Conservation (phyloP, 2,113 vertebrate genomes). For the Nycticebus coucang region DNA sequence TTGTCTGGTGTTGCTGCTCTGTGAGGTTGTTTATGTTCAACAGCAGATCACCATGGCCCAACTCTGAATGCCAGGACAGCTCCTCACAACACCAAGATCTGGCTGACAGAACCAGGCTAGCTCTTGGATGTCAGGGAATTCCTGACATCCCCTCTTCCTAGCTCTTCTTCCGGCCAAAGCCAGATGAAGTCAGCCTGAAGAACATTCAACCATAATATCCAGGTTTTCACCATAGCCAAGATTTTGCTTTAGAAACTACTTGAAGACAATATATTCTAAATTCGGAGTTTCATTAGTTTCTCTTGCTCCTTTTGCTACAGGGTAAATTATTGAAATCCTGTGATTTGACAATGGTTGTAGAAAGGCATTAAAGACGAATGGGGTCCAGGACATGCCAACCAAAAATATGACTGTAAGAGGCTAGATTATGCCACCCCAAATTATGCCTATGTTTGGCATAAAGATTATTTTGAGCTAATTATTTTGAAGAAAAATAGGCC, state of each 20-base stretch:
- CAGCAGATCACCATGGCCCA: background rate
- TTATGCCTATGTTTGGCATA: background rate
- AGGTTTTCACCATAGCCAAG: background rate
- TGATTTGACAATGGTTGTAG: background rate
- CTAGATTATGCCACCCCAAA: background rate
- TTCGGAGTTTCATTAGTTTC: too few relatives aligned
- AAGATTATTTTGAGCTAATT: background rate
- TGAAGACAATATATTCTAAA: background rate
- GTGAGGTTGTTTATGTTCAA: background rate
- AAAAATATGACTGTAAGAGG: background rate
- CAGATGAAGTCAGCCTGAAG: background rate
- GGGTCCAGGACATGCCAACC: background rate
- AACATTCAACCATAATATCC: background rate
- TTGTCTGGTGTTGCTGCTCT: background rate
- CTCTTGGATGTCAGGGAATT: background rate
- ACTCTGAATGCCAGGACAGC: background rate
- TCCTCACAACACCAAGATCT: background rate
- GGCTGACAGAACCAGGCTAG: background rate
- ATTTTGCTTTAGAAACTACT: slow-evolving; percentile 1
- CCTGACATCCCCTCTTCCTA: background rate
- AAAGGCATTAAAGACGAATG: background rate
- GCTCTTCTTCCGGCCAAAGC: background rate
- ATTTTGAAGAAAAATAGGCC: background rate
- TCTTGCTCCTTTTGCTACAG: too few relatives aligned
- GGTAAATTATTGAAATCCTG: too few relatives aligned